Percentiles rank a stretch among this genome's conserved stretches.
These are phyloP conservation scores for Orius insidiosus DNA, from an alignment of 1,140 invertebrate genomes.

Conservation along the genomic window DNA sequence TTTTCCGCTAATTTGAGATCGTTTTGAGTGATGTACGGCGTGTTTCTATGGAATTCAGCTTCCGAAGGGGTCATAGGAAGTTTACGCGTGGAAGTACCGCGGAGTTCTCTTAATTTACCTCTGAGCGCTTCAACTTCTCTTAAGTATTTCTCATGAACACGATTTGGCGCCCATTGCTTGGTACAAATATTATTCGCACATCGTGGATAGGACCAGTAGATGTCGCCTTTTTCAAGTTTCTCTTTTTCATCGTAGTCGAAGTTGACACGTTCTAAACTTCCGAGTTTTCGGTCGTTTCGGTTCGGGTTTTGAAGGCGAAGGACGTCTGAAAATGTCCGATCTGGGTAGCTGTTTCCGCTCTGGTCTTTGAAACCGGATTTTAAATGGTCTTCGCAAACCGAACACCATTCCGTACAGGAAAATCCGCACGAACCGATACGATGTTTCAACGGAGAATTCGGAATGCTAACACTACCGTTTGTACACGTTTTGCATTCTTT, in stretches of 20 bases:
- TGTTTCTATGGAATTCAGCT: neutral
- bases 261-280: neutral
- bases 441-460: neutral
- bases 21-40: too few species aligned
- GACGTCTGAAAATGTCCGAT: neutral
- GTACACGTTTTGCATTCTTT: conserved; percentile 2
- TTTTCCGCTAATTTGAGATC: neutral
- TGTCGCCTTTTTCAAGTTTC: neutral
- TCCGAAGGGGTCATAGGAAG: conserved; percentile 7
- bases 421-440: conserved; percentile 8
- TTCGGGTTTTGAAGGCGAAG: neutral
- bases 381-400: conserved; percentile 9
- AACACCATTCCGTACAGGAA: conserved; percentile 13
- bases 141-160: conserved; percentile 17
- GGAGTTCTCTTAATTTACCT: conserved; percentile 15
- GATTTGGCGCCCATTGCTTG: conserved; percentile 2
- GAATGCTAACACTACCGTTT: neutral
- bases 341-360: neutral
- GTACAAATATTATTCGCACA: conserved; percentile 1
- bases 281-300: neutral
- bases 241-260: neutral
- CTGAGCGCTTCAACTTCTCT: conserved; percentile 17
- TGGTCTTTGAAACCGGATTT: conserved; percentile 6
- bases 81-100: conserved; percentile 7
- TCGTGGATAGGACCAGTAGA: neutral